Evolutionary conservation across 2,888 invertebrate genomes (phyloP).

Genomic region (Electrophaes corylata): DNA sequence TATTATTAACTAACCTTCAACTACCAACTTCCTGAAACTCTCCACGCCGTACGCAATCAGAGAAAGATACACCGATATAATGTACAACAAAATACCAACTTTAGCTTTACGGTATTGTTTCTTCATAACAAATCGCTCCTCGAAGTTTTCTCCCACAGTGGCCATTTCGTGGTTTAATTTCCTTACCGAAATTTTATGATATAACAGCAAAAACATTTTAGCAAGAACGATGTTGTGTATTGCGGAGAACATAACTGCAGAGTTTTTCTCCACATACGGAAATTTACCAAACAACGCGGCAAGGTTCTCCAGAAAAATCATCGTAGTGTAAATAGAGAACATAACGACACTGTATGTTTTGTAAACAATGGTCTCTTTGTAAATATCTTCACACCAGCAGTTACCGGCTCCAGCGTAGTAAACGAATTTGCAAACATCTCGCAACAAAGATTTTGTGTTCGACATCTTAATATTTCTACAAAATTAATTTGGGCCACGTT

Average conservation of each 20-base stretch:
- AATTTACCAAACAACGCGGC: slow-evolving; percentile 69
- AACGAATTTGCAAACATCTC: slow-evolving; percentile 64
- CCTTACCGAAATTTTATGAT: slow-evolving; percentile 66
- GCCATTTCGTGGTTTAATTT: slow-evolving; percentile 71
- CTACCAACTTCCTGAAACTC: slow-evolving; percentile 58
- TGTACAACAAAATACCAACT: slow-evolving; percentile 62
- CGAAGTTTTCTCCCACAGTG: slow-evolving; percentile 59
- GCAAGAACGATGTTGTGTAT: slow-evolving; percentile 71
- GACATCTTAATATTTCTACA: slow-evolving; percentile 47
- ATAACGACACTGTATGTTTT: slow-evolving; percentile 58
- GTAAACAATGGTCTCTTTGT: slow-evolving; percentile 56
- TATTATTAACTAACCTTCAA: slow-evolving; percentile 65
- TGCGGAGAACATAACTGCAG: slow-evolving; percentile 73
- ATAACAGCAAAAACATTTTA: slow-evolving; percentile 69
- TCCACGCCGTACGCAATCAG: slow-evolving; percentile 67
- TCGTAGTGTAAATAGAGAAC: slow-evolving; percentile 63
- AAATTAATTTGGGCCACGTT: too few species aligned
- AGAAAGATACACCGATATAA: slow-evolving; percentile 68
- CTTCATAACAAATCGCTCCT: slow-evolving; percentile 62
- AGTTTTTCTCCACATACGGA: slow-evolving; percentile 71
- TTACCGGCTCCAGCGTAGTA: slow-evolving; percentile 69
- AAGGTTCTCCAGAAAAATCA: slow-evolving; percentile 72
- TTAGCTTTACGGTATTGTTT: slow-evolving; percentile 65
- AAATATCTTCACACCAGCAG: slow-evolving; percentile 65
- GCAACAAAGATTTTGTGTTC: slow-evolving; percentile 60